Conservation (phyloP, 1,140 invertebrate species). For the Pseudomyrmex gracilis region DNA sequence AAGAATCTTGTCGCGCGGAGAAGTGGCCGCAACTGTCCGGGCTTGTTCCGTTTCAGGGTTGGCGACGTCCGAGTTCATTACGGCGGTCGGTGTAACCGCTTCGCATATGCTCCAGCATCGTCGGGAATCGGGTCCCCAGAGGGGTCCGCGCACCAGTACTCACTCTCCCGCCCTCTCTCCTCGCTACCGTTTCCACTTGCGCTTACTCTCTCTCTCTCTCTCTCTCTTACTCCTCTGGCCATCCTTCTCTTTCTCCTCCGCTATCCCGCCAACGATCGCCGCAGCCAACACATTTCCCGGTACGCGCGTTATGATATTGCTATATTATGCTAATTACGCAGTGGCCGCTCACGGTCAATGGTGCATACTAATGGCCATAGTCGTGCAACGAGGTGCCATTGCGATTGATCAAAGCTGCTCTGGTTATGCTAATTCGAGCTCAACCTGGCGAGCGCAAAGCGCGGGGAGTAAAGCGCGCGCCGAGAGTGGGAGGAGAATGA, state of each 20-base stretch:
- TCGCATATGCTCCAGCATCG: conserved; percentile 68
- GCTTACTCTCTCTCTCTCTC: too few species aligned
- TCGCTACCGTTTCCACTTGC: background rate
- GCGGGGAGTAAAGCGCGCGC: background rate
- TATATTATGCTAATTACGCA: conserved; percentile 81
- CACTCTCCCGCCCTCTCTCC: background rate
- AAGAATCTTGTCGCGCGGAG: conserved; percentile 38
- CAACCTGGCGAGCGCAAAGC: conserved; percentile 61
- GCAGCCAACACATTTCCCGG: conserved; percentile 71
- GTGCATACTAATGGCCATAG: conserved; percentile 79
- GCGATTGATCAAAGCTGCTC: conserved; percentile 82
- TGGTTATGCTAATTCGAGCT: conserved; percentile 79
- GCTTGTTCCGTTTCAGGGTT: conserved; percentile 49
- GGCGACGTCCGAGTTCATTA: conserved; percentile 68
- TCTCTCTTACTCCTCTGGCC: conserved; percentile 5
- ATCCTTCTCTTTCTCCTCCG: conserved; percentile 1
- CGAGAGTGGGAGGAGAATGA: background rate
- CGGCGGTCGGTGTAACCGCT: conserved; percentile 53
- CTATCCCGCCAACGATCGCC: conserved; percentile 64
- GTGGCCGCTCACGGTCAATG: conserved; percentile 76
- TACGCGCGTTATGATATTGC: conserved; percentile 78
- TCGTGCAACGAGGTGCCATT: conserved; percentile 73
- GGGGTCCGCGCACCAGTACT: conserved; percentile 51
- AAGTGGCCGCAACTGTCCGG: conserved; percentile 36
- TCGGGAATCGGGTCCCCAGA: conserved; percentile 60